Evolutionary conservation across 2,797 vertebrate species (phyloP).

Genomic region (Ctenosaura bakeri): DNA sequence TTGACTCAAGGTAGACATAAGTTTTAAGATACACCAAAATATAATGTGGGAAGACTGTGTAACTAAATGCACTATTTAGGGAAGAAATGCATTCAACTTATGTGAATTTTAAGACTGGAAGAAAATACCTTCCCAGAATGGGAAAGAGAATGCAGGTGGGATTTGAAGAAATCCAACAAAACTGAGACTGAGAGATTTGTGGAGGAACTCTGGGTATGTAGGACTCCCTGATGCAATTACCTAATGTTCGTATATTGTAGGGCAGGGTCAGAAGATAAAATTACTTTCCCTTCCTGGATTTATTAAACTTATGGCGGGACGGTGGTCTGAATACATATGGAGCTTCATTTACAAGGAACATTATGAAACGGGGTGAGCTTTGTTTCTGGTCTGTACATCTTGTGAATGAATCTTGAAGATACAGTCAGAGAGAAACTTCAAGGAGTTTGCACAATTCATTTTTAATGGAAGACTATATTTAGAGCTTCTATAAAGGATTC

Average conservation of each 20-base stretch:
- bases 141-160: too few relatives aligned
- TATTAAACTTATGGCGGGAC: neutral
- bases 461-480: conserved; percentile 26
- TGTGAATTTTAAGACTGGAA: too few relatives aligned
- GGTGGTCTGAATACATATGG: neutral
- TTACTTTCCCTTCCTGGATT: neutral
- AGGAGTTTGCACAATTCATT: neutral
- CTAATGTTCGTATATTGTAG: neutral
- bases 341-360: neutral
- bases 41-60: too few relatives aligned
- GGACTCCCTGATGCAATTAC: too few relatives aligned
- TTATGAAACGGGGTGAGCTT: neutral
- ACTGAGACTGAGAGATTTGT: too few relatives aligned
- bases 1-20: too few relatives aligned
- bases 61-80: too few relatives aligned
- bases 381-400: neutral
- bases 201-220: too few relatives aligned
- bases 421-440: neutral
- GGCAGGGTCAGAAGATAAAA: neutral
- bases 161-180: too few relatives aligned
- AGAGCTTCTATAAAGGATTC: conserved; percentile 11
- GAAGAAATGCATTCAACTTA: too few relatives aligned
- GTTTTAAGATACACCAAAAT: too few relatives aligned
- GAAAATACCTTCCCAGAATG: too few relatives aligned
- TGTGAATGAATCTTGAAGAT: conserved; percentile 6